These are phyloP conservation scores for Lepidostoma basale DNA, from an alignment of 1,140 invertebrate genomes.

Conservation along the genomic window DNA sequence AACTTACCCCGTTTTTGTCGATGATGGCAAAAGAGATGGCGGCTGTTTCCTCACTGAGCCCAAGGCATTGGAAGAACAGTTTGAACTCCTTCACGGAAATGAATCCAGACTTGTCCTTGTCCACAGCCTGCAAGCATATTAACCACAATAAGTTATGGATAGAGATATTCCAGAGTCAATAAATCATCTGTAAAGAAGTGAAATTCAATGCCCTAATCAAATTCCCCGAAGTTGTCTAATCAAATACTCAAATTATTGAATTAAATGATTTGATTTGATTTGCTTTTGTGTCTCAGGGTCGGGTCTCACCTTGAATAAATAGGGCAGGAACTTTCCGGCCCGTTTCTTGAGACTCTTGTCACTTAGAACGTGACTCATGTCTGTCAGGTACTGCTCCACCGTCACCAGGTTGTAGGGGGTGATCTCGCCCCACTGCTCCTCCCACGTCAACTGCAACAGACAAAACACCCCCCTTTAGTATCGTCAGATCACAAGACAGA, in stretches of 20 bases:
- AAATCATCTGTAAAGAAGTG: no score
- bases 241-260: no score
- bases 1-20: constrained; percentile 69
- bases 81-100: constrained; percentile 83
- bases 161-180: no score
- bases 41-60: constrained; percentile 73
- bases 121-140: constrained; percentile 77
- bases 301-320: constrained; percentile 72
- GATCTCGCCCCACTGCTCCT: constrained; percentile 82
- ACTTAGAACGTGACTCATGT: constrained; percentile 81
- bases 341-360: constrained; percentile 74
- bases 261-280: background rate
- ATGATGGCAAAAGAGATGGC: constrained; percentile 77
- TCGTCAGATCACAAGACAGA: no score
- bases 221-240: no score
- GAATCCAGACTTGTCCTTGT: constrained; percentile 77
- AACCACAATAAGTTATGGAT: no score
- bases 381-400: constrained; percentile 78
- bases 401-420: constrained; percentile 80
- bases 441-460: constrained; percentile 72
- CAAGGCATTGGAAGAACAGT: constrained; percentile 80
- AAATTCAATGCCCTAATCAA: no score
- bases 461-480: background rate
- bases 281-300: background rate
- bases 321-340: constrained; percentile 77